Evolutionary conservation across 2,888 invertebrate species (phyloP).

Genomic region (Leptinotarsa haldemani): DNA sequence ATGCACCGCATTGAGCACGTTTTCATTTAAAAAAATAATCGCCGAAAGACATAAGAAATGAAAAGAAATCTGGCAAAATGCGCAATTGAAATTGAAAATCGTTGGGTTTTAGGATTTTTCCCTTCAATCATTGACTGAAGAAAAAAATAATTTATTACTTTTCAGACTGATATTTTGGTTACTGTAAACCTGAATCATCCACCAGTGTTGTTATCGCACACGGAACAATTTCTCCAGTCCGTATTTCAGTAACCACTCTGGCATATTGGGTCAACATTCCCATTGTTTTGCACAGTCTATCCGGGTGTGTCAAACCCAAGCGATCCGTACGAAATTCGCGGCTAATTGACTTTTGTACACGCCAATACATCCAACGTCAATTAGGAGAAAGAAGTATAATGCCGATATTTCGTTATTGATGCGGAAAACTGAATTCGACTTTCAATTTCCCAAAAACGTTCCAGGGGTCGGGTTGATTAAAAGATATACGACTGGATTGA

Average conservation of each 20-base stretch:
- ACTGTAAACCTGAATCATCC: too few species aligned
- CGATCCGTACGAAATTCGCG: neutral
- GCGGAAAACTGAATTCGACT: constrained; percentile 34
- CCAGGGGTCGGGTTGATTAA: constrained; percentile 2
- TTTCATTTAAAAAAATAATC: too few species aligned
- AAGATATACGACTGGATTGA: neutral
- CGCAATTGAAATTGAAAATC: too few species aligned
- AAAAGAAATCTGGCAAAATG: too few species aligned
- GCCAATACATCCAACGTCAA: constrained; percentile 32
- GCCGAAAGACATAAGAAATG: too few species aligned
- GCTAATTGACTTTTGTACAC: constrained; percentile 21
- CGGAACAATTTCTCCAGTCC: neutral
- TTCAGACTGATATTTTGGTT: too few species aligned
- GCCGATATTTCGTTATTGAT: constrained; percentile 34
- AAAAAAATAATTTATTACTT: too few species aligned
- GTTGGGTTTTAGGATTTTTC: too few species aligned
- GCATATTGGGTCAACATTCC: constrained; percentile 1
- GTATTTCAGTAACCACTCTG: neutral
- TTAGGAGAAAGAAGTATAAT: constrained; percentile 31
- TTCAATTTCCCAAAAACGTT: constrained; percentile 32
- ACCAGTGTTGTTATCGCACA: neutral
- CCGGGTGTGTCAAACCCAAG: neutral
- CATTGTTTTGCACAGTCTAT: neutral
- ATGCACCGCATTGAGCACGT: too few species aligned
- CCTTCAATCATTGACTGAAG: too few species aligned